Evolutionary conservation across 2,888 invertebrate species (phyloP).

Genomic region (Abrostola triplasia): DNA sequence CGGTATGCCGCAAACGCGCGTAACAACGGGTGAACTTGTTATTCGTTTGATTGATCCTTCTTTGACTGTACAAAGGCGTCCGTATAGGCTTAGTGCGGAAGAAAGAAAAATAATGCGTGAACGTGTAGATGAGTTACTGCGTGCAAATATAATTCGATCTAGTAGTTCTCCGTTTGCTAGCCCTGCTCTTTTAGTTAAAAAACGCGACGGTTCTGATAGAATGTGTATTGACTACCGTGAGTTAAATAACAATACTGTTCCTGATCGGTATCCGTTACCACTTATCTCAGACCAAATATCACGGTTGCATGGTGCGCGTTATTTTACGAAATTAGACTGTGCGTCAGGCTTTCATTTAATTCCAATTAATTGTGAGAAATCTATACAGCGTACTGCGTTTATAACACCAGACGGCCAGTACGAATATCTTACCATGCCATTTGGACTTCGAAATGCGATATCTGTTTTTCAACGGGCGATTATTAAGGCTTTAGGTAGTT

Average conservation of each 20-base stretch:
- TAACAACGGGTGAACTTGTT: constrained; percentile 3
- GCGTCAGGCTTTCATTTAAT: constrained; percentile 3
- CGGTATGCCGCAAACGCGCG: constrained; percentile 7
- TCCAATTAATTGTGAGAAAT: background rate
- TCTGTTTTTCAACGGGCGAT: constrained; percentile 6
- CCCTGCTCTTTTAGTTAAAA: constrained; percentile 8
- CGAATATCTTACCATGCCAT: constrained; percentile 11
- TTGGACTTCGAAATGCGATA: constrained; percentile 2
- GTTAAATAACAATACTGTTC: constrained; percentile 7
- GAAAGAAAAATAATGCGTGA: constrained; percentile 14
- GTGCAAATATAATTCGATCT: constrained; percentile 15
- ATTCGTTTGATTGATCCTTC: constrained; percentile 7
- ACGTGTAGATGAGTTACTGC: constrained; percentile 6
- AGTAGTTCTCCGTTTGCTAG: constrained; percentile 29
- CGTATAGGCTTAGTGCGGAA: constrained; percentile 6
- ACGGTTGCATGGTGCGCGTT: background rate
- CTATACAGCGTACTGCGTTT: constrained; percentile 6
- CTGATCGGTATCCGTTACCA: constrained; percentile 5
- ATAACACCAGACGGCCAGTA: constrained; percentile 3
- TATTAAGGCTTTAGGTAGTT: constrained; percentile 4
- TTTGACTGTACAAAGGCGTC: constrained; percentile 16
- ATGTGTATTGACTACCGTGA: constrained; percentile 8
- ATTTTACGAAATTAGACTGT: constrained; percentile 1
- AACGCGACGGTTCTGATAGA: constrained; percentile 3
- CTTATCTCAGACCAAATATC: constrained; percentile 1